Evolutionary conservation across 2,888 invertebrate genomes (phyloP), one percentile per base, ranked within the genome.

Genomic region (Notodonta ziczac): DNA sequence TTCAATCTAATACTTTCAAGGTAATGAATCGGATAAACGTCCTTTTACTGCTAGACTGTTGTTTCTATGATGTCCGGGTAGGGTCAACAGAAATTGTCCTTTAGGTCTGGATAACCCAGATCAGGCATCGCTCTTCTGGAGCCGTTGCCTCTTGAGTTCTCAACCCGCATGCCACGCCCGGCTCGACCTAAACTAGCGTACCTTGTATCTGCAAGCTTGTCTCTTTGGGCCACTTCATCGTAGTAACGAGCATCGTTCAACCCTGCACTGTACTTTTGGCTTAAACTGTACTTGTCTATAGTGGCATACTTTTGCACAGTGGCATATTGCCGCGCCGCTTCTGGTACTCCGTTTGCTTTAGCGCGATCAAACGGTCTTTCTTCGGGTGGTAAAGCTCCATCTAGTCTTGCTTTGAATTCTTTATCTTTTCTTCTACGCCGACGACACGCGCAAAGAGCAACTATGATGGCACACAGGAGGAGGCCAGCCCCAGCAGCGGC

Each of bases 41-140:
- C 75, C 66, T 72, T 73, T 53, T 67, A 76, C 70, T 70, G 79
- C 78, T 89, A 91, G 66, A 94, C 90, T 60, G 91, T 91, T 65
- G 94, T 93, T 82, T 94, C 93, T 79, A 92, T 74, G 63, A 90
- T 79, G 81, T 94, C 94, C 71, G 93, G 90, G 70, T 87, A 89
- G 90, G 95, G 96, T 96, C 96, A 96, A 96, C 96, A 96, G 89
- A 96, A 95, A 86, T 95, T 95, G 84, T 96, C 96, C 86, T 96
- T 96, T 70, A 96, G 94, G 78, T 96, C 95, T 54, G 94, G 91
- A 80, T 93, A 94, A 66, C 94, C 94, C 75, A 93, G 86, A 79
- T 94, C 94, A 59, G 92, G 94, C 85, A 94, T 87, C 9, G 87
- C 83, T 85, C 87, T 84, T 73, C 90, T 85, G 42, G 93, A 93